A percentile compares a stretch with the other conserved stretches of the same genome.
phyloP scores from a whole-genome alignment of 2,113 vertebrate genomes.

The Chaetorhynchus papuensis region DNA sequence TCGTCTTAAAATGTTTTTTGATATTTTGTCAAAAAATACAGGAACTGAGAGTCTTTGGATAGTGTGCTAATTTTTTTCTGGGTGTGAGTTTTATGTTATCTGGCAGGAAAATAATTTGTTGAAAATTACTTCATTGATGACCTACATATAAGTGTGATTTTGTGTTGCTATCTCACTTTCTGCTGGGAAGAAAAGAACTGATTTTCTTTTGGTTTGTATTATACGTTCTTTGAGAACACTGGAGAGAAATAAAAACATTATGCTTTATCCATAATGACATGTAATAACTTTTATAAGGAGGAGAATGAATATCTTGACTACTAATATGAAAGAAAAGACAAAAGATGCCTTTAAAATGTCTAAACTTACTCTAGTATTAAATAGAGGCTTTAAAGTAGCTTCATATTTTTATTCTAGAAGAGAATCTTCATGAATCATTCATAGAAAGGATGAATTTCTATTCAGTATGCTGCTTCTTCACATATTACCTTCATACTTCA shows the following conservation, averaged over 20 bases:
- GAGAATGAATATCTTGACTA: background rate
- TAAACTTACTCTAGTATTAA: background rate
- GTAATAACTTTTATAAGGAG: background rate
- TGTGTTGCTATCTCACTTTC: background rate
- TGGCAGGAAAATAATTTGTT: background rate
- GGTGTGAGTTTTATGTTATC: background rate
- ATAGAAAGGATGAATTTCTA: background rate
- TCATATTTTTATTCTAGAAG: background rate
- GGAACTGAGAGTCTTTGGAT: background rate
- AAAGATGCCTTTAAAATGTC: background rate
- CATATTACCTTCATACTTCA: slow-evolving; percentile 34
- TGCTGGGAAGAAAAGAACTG: background rate
- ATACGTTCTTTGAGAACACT: background rate
- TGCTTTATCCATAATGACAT: background rate
- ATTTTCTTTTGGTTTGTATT: background rate
- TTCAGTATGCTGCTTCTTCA: slow-evolving; percentile 1
- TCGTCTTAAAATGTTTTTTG: background rate
- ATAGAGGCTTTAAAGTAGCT: background rate
- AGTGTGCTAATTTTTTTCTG: background rate
- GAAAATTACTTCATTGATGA: slow-evolving; percentile 1
- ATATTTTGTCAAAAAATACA: background rate
- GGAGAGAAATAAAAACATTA: slow-evolving; percentile 27
- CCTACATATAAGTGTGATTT: background rate
- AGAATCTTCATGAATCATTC: slow-evolving; percentile 16
- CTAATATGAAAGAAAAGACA: slow-evolving; percentile 3